Base-by-base conservation (phyloP, 2,888 invertebrate genomes). In the Noctua pronuba region DNA sequence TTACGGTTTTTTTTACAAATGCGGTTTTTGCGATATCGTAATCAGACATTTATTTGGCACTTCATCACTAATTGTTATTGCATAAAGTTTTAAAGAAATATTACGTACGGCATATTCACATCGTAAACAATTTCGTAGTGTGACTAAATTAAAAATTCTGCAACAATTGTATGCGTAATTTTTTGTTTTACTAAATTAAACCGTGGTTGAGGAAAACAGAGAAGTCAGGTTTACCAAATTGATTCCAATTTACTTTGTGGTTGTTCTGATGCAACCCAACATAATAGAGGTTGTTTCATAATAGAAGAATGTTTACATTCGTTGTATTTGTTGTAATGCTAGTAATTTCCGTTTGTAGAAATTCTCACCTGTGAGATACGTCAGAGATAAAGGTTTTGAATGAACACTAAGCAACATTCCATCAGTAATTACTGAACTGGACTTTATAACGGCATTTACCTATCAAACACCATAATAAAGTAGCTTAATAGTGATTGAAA, bases 231-330 rank as follows among this genome's bases (percentile, higher is more conserved):
- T 79, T 79, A 79, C 64, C 73, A 79, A 85, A 84, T 84, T 84
- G 84, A 85, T 85, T 85, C 18, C 71, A 84, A 84, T 85, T 84
- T 82, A 68, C 71, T 79, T 79, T 82, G 86, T 71, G 84, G 83
- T 79, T 62, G 38, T 46, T 41, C 49, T 79, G 83, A 77, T 60
- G 84, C 79, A 84, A 84, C n/a, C 31, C 16, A 55, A 75, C 31
- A 72, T 73, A 79, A 73, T 75, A 79, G 64, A 49, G 64, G 31
- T 1, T 68, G 85, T 84, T 84, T 85, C 84, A 74, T 82, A 84
- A 79, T n/a, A 71, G 46, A 82, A 71, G 52, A 85, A 85, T 82
- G 79, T 75, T 75, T 73, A 74, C 77, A 60, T 77, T 82, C 69
- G 65, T 77, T 77, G 64, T 79, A 28, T 71, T 78, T 80, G 71